These are phyloP conservation scores for Drosophila orena DNA, from an alignment of 1,140 invertebrate genomes.

Conservation along the genomic window DNA sequence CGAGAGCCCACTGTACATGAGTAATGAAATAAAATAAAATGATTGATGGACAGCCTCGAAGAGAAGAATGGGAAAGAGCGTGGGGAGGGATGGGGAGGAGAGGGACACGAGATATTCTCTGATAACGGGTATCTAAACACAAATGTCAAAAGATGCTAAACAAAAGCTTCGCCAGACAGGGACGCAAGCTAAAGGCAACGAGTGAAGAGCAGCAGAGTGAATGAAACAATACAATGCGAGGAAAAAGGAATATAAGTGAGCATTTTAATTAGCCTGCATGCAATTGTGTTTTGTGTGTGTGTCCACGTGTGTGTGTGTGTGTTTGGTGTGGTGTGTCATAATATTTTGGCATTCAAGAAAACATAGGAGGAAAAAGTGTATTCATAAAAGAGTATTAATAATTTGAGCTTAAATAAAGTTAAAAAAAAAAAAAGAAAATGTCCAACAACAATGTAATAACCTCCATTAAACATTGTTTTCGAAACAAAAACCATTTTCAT, in stretches of 20 bases:
- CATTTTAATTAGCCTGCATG: slow-evolving; percentile 63
- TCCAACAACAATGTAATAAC: background rate
- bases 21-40: slow-evolving; percentile 42
- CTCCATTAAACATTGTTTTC: background rate
- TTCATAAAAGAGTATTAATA: background rate
- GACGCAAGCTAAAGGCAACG: background rate
- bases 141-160: slow-evolving; percentile 63
- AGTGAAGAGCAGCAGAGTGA: background rate
- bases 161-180: slow-evolving; percentile 21
- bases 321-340: slow-evolving; percentile 1
- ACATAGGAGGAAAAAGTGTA: slow-evolving; percentile 7
- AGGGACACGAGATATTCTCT: background rate
- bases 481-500: background rate
- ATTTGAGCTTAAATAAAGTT: no score
- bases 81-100: background rate
- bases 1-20: background rate
- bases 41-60: slow-evolving; percentile 14
- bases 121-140: slow-evolving; percentile 31
- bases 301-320: no score
- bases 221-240: slow-evolving; percentile 11
- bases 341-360: slow-evolving; percentile 49
- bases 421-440: background rate
- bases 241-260: slow-evolving; percentile 20
- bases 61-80: background rate
- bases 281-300: background rate